Evolutionary conservation across 2,113 vertebrate species (phyloP).

Genomic region (Cebidichthys violaceus): DNA sequence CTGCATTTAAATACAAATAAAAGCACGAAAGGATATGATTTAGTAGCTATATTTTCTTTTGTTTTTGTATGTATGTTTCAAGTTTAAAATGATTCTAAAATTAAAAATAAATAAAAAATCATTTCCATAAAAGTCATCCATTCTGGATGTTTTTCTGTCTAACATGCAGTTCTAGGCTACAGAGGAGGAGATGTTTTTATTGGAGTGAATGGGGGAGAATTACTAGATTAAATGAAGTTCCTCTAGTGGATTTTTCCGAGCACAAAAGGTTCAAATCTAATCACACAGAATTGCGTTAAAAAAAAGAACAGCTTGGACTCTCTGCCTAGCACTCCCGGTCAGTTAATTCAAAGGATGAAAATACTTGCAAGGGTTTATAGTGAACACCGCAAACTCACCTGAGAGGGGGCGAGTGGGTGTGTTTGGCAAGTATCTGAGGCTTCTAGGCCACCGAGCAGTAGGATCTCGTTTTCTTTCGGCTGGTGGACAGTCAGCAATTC

Average conservation of each 20-base stretch:
- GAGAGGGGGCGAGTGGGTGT: constrained; percentile 82
- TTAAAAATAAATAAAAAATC: neutral
- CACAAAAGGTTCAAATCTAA: constrained; percentile 34
- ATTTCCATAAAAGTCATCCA: neutral
- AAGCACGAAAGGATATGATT: neutral
- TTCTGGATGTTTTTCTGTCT: constrained; percentile 6
- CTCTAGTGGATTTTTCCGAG: neutral
- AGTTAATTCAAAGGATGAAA: constrained; percentile 45
- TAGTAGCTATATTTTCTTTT: neutral
- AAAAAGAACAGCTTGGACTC: constrained; percentile 20
- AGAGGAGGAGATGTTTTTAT: constrained; percentile 1
- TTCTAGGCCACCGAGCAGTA: constrained; percentile 90
- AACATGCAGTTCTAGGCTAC: neutral
- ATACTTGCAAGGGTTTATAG: constrained; percentile 13
- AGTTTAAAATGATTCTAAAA: neutral
- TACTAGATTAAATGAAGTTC: neutral
- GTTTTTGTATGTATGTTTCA: neutral
- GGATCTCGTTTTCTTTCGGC: constrained; percentile 95
- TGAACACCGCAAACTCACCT: constrained; percentile 82
- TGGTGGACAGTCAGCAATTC: constrained; percentile 90
- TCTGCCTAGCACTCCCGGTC: neutral
- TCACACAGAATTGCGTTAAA: constrained; percentile 19
- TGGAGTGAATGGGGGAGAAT: neutral
- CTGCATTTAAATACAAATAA: neutral
- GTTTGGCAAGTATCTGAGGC: constrained; percentile 84